These are phyloP conservation scores for Neosalanx taihuensis DNA, from an alignment of 2,797 vertebrate genomes.

Conservation along the genomic window DNA sequence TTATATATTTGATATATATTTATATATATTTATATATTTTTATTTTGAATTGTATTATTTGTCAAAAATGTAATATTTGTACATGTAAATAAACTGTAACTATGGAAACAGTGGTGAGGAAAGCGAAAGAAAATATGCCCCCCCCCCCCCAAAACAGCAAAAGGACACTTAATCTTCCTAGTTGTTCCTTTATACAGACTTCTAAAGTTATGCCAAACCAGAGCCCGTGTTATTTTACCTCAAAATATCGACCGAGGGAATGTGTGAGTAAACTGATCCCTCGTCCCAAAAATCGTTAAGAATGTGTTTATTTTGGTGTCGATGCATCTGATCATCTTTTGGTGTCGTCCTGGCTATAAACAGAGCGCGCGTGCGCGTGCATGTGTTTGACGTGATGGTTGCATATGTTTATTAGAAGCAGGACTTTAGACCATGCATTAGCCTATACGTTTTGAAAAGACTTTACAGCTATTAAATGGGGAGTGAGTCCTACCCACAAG, in stretches of 20 bases:
- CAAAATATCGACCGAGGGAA: constrained; percentile 65
- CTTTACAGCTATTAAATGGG: too few species aligned
- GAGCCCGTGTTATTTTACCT: constrained; percentile 66
- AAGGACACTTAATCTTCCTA: not conserved
- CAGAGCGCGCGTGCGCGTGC: constrained; percentile 11
- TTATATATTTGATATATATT: not conserved
- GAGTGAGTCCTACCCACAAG: too few species aligned
- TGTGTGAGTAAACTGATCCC: constrained; percentile 64
- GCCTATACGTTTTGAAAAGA: too few species aligned
- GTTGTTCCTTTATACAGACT: constrained; percentile 38
- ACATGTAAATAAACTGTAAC: not conserved
- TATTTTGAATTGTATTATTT: constrained; percentile 6
- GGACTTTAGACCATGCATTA: not conserved
- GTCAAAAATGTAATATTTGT: not conserved
- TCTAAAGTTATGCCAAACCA: constrained; percentile 51
- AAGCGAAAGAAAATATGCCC: not conserved
- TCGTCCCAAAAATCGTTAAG: constrained; percentile 64
- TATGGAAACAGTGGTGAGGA: not conserved
- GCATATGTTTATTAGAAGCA: constrained; percentile 13
- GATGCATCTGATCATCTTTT: constrained; percentile 54
- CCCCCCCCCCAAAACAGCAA: not conserved
- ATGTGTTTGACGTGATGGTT: constrained; percentile 5
- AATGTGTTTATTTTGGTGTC: constrained; percentile 68
- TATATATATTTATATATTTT: not conserved
- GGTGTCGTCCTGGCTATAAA: constrained; percentile 47